Percentiles rank a stretch among this genome's conserved stretches.
Evolutionary conservation across 2,888 invertebrate species (phyloP).

Genomic region (Rhamphomyia laevipes): DNA sequence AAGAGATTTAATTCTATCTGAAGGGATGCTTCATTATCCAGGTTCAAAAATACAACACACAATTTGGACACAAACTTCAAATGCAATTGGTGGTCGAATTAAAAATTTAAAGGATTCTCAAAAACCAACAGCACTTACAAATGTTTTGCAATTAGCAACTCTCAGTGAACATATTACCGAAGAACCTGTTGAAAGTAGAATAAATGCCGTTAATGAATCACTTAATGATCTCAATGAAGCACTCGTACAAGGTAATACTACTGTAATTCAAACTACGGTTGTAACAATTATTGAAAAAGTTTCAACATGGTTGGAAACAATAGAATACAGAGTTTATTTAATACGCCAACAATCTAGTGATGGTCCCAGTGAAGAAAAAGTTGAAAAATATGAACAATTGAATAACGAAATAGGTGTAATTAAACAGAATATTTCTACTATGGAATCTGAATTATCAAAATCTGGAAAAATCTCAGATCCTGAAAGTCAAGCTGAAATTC

Average conservation of each 20-base stretch:
- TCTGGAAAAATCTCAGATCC: slow-evolving; percentile 33
- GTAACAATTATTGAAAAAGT: slow-evolving; percentile 68
- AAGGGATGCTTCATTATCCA: slow-evolving; percentile 7
- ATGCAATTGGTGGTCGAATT: slow-evolving; percentile 42
- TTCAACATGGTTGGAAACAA: slow-evolving; percentile 73
- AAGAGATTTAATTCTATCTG: slow-evolving; percentile 7
- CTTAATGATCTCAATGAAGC: slow-evolving; percentile 37
- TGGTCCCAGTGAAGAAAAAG: slow-evolving; percentile 47
- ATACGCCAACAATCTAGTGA: slow-evolving; percentile 45
- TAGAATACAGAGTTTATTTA: slow-evolving; percentile 64
- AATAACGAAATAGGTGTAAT: slow-evolving; percentile 54
- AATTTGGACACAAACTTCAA: slow-evolving; percentile 43
- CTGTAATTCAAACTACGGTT: slow-evolving; percentile 53
- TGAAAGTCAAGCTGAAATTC: slow-evolving; percentile 40
- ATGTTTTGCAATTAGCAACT: slow-evolving; percentile 49
- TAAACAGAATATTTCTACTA: slow-evolving; percentile 50
- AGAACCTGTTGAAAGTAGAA: slow-evolving; percentile 43
- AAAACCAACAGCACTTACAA: slow-evolving; percentile 45
- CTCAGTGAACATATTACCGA: slow-evolving; percentile 44
- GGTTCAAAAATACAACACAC: slow-evolving; percentile 14
- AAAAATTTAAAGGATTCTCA: slow-evolving; percentile 40
- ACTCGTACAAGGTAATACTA: slow-evolving; percentile 44
- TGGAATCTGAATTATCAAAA: slow-evolving; percentile 46
- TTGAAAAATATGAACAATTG: slow-evolving; percentile 49
- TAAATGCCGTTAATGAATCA: slow-evolving; percentile 45